These are phyloP conservation scores for Aplysia californica DNA, from an alignment of 1,140 invertebrate genomes.

Conservation along the genomic window DNA sequence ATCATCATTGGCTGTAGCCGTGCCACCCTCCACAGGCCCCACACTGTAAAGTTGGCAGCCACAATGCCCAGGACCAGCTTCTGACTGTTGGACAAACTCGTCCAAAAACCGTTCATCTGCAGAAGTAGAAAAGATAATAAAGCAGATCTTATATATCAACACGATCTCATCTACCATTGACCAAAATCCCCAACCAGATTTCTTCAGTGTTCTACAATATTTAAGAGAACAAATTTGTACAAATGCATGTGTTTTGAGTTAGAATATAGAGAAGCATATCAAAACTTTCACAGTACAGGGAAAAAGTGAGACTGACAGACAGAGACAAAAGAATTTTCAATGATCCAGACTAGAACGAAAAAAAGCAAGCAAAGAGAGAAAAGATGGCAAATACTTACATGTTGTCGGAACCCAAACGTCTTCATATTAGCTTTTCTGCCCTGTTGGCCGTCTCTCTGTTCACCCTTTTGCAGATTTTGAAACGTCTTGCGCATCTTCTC, in stretches of 20 bases:
- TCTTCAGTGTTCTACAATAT: background rate
- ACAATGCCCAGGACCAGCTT: conserved; percentile 85
- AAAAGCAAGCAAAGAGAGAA: background rate
- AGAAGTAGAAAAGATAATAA: conserved; percentile 34
- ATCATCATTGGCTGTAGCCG: conserved; percentile 33
- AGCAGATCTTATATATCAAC: background rate
- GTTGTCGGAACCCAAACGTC: conserved; percentile 67
- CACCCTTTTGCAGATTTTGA: conserved; percentile 60
- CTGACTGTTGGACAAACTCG: conserved; percentile 77
- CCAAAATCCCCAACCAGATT: background rate
- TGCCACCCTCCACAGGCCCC: conserved; percentile 79
- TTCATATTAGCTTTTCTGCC: conserved; percentile 59
- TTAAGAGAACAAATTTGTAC: background rate
- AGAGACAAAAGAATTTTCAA: background rate
- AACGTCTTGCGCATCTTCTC: conserved; percentile 76
- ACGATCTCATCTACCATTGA: background rate
- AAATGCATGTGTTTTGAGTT: background rate
- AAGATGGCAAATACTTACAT: conserved; percentile 51
- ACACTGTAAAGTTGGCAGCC: conserved; percentile 83
- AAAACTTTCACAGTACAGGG: background rate
- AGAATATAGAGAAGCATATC: background rate
- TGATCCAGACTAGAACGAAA: background rate
- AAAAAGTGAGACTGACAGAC: background rate
- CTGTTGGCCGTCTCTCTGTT: conserved; percentile 71
- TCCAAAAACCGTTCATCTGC: conserved; percentile 81